Base-by-base conservation (phyloP, 2,797 vertebrate genomes). In the Lepilemur ruficaudatus region DNA sequence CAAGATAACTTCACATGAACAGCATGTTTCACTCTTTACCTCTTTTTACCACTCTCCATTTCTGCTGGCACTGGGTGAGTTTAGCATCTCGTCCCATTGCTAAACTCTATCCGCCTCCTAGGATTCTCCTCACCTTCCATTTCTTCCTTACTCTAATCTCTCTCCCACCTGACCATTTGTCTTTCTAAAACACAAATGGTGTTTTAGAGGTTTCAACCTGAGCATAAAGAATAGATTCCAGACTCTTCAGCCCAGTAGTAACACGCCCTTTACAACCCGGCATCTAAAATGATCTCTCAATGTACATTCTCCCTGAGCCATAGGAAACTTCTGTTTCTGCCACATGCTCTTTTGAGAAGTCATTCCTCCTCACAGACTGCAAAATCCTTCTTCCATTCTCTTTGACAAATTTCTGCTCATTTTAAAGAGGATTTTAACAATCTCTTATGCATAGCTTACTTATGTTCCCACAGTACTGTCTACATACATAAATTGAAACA, bases 361-460 rank as follows among this genome's bases (percentile, higher is more conserved):
- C 30, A 55, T 38, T 75, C 50, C 69, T 88, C 46, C 75, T 35
- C 35, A 67, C 0, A 91, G 17, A 87, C 7, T 32, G 9, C 69
- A 90, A 76, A 57, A 52, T 7, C n/a, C 32, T 91, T 84, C 20
- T 67, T 89, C 76, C 20, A 67, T 67, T 78, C 59, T 41, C 41
- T 82, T 59, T 52, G 50, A 48, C 41, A 93, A 83, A 78, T 28
- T 65, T 93, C 82, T 84, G 70, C 23, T 95, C 38, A 73, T 88
- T 94, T 15, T 48, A 50, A 83, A 79, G 61, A 52, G 20, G 50
- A 80, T 32, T 41, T 85, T 38, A 93, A 84, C 63, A 52, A 59
- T 82, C 50, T 86, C 75, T 63, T 80, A 88, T 92, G 89, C 69
- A 87, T 38, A 67, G 48, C 32, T 91, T 89, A 83, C n/a, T 94